Evolutionary conservation across 1,140 invertebrate species (phyloP).

Genomic region (Metopolophium dirhodum): DNA sequence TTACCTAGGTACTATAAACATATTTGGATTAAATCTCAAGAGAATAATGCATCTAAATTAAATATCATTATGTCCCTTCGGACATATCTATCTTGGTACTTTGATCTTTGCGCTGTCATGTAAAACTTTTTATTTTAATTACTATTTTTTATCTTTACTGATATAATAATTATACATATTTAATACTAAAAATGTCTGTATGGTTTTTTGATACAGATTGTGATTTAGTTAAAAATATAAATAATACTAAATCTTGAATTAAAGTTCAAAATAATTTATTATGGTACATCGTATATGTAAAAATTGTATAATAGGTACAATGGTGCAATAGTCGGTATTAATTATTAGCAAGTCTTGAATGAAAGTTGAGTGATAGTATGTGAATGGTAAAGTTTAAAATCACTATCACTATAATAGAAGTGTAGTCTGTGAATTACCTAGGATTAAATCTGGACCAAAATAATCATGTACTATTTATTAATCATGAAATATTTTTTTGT

Average conservation of each 20-base stretch:
- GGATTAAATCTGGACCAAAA: background rate
- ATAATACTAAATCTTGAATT: background rate
- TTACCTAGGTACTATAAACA: background rate
- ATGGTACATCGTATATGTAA: background rate
- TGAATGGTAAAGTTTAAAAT: background rate
- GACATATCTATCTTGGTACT: background rate
- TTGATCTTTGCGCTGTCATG: background rate
- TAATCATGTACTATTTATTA: background rate
- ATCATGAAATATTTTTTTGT: too few relatives aligned
- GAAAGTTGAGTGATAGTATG: background rate
- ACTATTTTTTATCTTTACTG: background rate
- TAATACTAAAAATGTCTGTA: background rate
- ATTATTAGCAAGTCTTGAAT: background rate
- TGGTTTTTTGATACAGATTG: background rate
- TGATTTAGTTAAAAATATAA: background rate
- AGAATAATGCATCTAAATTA: conserved; percentile 19
- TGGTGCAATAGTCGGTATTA: background rate
- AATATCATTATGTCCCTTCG: background rate
- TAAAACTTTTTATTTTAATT: conserved; percentile 13
- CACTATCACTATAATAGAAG: background rate
- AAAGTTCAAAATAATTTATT: background rate
- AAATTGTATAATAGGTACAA: background rate
- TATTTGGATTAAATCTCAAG: background rate
- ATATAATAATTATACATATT: background rate
- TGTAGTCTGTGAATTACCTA: background rate